Evolutionary conservation across 2,888 invertebrate species (phyloP).

Genomic region (Leucophenga maculata): DNA sequence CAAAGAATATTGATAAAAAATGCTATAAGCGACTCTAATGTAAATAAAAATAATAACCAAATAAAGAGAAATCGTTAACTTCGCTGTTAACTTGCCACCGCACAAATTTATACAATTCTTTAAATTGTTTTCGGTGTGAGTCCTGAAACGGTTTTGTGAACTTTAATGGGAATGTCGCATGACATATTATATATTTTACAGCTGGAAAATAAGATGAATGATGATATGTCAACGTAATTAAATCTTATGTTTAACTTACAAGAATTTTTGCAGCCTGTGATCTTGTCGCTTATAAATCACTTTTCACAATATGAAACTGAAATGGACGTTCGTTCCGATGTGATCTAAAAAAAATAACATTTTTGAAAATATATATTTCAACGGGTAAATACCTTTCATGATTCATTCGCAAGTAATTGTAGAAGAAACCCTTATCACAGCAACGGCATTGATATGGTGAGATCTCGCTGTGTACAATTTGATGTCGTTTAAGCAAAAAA

Average conservation of each 20-base stretch:
- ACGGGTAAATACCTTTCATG: constrained; percentile 16
- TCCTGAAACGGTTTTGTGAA: constrained; percentile 53
- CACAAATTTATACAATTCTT: no score
- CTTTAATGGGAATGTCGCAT: constrained; percentile 50
- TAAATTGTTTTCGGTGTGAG: constrained; percentile 39
- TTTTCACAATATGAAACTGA: constrained; percentile 6
- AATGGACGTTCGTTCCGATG: constrained; percentile 1
- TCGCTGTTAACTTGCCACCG: no score
- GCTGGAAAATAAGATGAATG: constrained; percentile 29
- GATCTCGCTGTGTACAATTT: constrained; percentile 42
- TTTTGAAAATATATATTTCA: background rate
- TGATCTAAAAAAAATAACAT: background rate
- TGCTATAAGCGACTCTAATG: no score
- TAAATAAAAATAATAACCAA: no score
- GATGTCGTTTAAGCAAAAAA: constrained; percentile 50
- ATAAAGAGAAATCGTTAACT: no score
- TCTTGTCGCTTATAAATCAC: background rate
- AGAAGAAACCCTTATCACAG: constrained; percentile 49
- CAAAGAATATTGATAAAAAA: no score
- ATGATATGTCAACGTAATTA: background rate
- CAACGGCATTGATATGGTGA: constrained; percentile 51
- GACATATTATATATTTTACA: constrained; percentile 53
- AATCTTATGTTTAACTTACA: background rate
- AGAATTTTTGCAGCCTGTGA: constrained; percentile 1
- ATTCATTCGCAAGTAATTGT: constrained; percentile 24